Percentiles rank a stretch among this genome's conserved stretches.
Conservation (phyloP, 2,113 vertebrate genomes). For the Myodes glareolus region DNA sequence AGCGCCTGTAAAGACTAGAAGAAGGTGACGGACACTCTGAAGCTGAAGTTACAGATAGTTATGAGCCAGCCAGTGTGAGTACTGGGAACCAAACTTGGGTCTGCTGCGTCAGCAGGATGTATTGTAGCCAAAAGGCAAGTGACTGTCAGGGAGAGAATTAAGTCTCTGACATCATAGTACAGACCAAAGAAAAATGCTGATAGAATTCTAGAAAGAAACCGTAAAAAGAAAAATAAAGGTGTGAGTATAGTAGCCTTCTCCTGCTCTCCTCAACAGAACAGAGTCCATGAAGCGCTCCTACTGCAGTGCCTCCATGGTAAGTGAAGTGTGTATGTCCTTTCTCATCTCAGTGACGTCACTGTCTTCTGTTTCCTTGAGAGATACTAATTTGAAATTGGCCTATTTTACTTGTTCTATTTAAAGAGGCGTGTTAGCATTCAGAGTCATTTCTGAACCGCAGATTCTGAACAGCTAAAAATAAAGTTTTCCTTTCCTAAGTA, state of each 20-base stretch:
- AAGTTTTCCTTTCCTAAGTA: not conserved
- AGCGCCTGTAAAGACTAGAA: no score
- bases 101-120: not conserved
- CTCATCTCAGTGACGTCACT: not conserved
- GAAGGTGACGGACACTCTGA: not conserved
- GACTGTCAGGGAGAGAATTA: not conserved
- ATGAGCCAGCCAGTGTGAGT: no score
- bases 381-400: conserved; percentile 24
- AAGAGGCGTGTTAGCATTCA: not conserved
- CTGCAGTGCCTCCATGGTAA: not conserved
- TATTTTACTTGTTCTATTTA: not conserved
- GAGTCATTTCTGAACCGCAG: conserved; percentile 24
- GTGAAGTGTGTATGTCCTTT: not conserved
- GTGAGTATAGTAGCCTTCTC: not conserved
- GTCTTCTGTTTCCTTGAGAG: not conserved
- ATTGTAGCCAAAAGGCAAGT: not conserved
- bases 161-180: not conserved
- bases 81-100: not conserved
- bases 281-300: not conserved
- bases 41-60: not conserved
- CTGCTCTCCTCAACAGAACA: not conserved
- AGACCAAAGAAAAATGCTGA: not conserved
- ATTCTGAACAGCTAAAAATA: not conserved
- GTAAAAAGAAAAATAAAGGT: not conserved
- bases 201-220: conserved; percentile 13